A percentile compares a stretch with the other conserved stretches of the same genome.
Evolutionary conservation across 92 coral and sea anemone genomes (phyloP).

Genomic region (Umimayanthus chanpuru): DNA sequence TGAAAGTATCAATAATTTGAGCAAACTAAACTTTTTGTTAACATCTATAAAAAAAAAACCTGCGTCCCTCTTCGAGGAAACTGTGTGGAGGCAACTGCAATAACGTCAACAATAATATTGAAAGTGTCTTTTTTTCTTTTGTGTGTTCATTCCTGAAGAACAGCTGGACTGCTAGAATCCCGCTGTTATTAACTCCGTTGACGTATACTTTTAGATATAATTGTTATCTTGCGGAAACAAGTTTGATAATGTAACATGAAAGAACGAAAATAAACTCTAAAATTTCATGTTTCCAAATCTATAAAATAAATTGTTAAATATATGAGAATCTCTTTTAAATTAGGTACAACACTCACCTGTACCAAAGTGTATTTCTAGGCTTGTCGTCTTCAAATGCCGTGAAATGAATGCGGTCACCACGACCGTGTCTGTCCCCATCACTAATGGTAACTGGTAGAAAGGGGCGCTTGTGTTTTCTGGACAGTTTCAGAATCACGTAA

Average conservation of each 20-base stretch:
- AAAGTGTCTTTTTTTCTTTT: not conserved
- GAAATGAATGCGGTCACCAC: slow-evolving; percentile 74
- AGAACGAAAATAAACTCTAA: not conserved
- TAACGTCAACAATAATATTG: slow-evolving; percentile 7
- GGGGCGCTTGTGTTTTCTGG: slow-evolving; percentile 67
- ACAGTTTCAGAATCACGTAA: slow-evolving; percentile 79
- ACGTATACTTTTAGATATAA: not conserved
- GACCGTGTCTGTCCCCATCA: slow-evolving; percentile 62
- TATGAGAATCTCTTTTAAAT: not conserved
- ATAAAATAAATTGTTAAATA: not conserved
- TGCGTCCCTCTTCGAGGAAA: not conserved
- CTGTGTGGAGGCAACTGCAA: not conserved
- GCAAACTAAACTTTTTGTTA: not conserved
- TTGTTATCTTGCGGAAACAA: not conserved
- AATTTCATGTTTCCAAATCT: not conserved
- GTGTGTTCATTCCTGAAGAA: slow-evolving; percentile 6
- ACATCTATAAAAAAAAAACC: not conserved
- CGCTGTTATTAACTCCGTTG: not conserved
- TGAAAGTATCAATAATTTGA: not conserved
- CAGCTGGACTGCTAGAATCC: not conserved
- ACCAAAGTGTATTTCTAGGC: slow-evolving; percentile 76
- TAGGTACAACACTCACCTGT: slow-evolving; percentile 65
- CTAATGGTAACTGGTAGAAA: slow-evolving; percentile 79
- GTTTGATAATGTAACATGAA: not conserved
- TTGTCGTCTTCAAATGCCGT: slow-evolving; percentile 97